phyloP scores from a whole-genome alignment of 2,888 invertebrate genomes.

The Boloria euphrosyne region DNA sequence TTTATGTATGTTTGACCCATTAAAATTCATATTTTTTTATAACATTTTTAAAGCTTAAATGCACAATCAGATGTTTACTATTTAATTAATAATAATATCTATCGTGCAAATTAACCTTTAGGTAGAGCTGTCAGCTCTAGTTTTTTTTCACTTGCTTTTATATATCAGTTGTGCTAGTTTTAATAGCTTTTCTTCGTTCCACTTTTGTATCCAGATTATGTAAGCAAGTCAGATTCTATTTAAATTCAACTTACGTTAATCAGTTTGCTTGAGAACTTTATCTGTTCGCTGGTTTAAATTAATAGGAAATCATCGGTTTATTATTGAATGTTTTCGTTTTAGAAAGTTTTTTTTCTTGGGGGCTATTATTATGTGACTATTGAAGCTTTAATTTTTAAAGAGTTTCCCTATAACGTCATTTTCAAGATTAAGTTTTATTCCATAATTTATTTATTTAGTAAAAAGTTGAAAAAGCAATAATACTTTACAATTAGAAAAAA shows the following conservation, averaged over 20 bases:
- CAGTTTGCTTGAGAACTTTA: slow-evolving; percentile 44
- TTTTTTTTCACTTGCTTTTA: slow-evolving; percentile 38
- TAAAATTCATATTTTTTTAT: too few species aligned
- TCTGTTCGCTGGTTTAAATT: slow-evolving; percentile 33
- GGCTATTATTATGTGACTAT: too few species aligned
- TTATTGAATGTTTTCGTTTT: slow-evolving; percentile 1
- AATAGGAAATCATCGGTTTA: slow-evolving; percentile 15
- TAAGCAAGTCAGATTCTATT: slow-evolving; percentile 46
- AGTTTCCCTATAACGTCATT: too few species aligned
- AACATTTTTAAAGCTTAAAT: too few species aligned
- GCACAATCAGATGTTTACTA: too few species aligned
- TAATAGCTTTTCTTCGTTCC: slow-evolving; percentile 52
- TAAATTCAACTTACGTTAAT: slow-evolving; percentile 51
- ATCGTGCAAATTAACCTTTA: slow-evolving; percentile 2
- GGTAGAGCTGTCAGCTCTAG: slow-evolving; percentile 28
- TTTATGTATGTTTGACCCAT: too few species aligned
- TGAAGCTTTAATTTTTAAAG: too few species aligned
- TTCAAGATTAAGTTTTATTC: too few species aligned
- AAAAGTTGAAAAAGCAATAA: too few species aligned
- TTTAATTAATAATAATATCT: too few species aligned
- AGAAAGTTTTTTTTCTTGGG: not conserved
- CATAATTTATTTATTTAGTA: too few species aligned
- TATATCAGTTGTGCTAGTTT: slow-evolving; percentile 42
- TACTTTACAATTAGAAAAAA: too few species aligned
- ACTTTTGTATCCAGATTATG: slow-evolving; percentile 47